Evolutionary conservation across 2,113 vertebrate genomes (phyloP), one percentile per base, ranked within the genome.

Genomic region (Pterocles burchelli): DNA sequence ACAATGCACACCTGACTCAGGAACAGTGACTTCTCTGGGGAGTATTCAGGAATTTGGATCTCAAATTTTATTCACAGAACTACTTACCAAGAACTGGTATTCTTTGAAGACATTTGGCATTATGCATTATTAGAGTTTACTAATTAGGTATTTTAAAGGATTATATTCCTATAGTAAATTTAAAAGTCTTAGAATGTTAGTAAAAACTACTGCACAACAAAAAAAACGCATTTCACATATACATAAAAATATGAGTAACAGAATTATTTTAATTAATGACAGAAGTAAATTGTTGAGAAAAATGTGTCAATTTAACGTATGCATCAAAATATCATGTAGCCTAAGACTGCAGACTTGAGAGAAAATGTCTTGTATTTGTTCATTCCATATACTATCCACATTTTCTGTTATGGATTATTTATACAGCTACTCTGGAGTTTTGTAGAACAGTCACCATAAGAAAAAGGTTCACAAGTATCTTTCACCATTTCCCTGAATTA

Each of bases 1-100:
- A 46, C 0, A 0, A 54, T 14, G 49, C 24, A 57, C 10, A 20
- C 13, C 26, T 57, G 36, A 48, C 20, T 49, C n/a, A 51, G 41
- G 26, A 92, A 61, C 59, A 54, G 10, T 22, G 16, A 51, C 20
- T 41, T n/a, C 38, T 34, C 19, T 55, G 17, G 4, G 24, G 13
- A 70, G 9, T 15, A 74, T 33, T 51, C 4, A 3, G 54, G 61
- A 74, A 85, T 28, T 58, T 11, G 61, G 24, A 74, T 10, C 36
- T 43, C 41, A 61, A 81, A 57, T 55, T 73, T n/a, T 82, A 70
- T 51, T 73, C 46, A 58, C 9, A 41, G 15, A 71, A 51, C 19
- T 57, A n/a, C 17, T 88, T 45, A 48, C 55, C 22, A 59, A 34
- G 49, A 95, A 59, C 2, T 57, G n/a, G 17, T 13, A 16, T 29